phyloP scores from a whole-genome alignment of 2,797 vertebrate species.

The Bradypus variegatus region DNA sequence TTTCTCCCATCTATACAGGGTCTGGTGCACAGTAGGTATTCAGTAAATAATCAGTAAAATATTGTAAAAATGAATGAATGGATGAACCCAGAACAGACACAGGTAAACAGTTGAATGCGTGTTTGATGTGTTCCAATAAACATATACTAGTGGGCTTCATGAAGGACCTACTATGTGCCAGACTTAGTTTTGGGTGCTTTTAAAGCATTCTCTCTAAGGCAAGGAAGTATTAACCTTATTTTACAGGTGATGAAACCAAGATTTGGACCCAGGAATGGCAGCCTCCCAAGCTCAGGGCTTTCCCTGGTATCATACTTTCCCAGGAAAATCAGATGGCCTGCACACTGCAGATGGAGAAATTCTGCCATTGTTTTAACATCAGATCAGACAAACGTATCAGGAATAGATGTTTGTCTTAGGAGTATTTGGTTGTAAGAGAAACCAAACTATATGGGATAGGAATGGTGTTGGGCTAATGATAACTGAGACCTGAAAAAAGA shows the following conservation, averaged over 20 bases:
- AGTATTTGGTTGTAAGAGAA: slow-evolving; percentile 12
- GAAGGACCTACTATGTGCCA: not conserved
- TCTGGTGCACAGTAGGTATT: not conserved
- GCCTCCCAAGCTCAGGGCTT: not conserved
- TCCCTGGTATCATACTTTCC: not conserved
- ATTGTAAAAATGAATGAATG: not conserved
- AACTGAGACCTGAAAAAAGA: not conserved
- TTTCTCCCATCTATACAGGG: not conserved
- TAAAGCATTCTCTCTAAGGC: not conserved
- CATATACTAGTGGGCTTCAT: not conserved
- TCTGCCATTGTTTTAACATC: not conserved
- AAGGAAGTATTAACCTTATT: not conserved
- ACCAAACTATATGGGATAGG: not conserved
- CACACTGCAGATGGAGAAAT: not conserved
- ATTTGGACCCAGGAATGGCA: not conserved
- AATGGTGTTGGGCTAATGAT: not conserved
- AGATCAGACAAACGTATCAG: not conserved
- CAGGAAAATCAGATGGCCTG: not conserved
- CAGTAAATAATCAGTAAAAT: not conserved
- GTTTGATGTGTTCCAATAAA: not conserved
- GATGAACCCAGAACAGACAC: not conserved
- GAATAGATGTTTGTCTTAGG: slow-evolving; percentile 7
- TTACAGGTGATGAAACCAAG: not conserved
- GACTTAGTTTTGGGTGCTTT: not conserved
- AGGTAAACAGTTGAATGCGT: not conserved